phyloP scores from a whole-genome alignment of 1,140 invertebrate species.

The Trachelipus rathkii region DNA sequence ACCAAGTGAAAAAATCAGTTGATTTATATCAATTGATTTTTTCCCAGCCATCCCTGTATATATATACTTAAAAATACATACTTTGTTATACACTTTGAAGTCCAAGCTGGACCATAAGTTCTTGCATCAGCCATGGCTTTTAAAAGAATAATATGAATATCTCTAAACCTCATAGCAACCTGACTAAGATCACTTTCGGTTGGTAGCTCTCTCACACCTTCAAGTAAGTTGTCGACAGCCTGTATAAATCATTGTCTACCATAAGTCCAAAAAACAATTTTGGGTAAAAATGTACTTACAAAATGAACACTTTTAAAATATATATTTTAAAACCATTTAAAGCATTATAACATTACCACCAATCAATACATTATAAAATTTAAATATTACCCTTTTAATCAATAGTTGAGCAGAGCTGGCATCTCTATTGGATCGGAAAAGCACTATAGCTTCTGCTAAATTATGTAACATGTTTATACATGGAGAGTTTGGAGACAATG shows the following conservation, averaged over 20 bases:
- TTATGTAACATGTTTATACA: slow-evolving; percentile 41
- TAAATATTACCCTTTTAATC: neutral
- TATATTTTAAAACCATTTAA: too few relatives aligned
- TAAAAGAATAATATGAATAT: slow-evolving; percentile 82
- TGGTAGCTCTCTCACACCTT: slow-evolving; percentile 59
- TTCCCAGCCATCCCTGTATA: too few relatives aligned
- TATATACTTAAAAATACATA: too few relatives aligned
- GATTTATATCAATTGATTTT: too few relatives aligned
- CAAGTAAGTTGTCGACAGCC: slow-evolving; percentile 81
- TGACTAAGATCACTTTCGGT: slow-evolving; percentile 62
- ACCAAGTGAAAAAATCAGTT: too few relatives aligned
- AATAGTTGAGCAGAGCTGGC: slow-evolving; percentile 31
- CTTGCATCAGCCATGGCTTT: slow-evolving; percentile 81
- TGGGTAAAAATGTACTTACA: too few relatives aligned
- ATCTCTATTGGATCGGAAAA: slow-evolving; percentile 40
- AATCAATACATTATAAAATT: too few relatives aligned
- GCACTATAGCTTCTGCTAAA: slow-evolving; percentile 35
- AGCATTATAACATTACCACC: too few relatives aligned
- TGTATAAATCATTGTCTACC: too few relatives aligned
- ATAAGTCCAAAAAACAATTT: too few relatives aligned
- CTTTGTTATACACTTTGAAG: slow-evolving; percentile 71
- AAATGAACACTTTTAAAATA: too few relatives aligned
- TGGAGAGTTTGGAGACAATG: slow-evolving; percentile 40
- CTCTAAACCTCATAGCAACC: slow-evolving; percentile 68
- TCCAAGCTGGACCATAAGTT: slow-evolving; percentile 81